Evolutionary conservation across 2,113 vertebrate species (phyloP), one percentile per base, ranked within the genome.

Genomic region (Oryctolagus cuniculus): DNA sequence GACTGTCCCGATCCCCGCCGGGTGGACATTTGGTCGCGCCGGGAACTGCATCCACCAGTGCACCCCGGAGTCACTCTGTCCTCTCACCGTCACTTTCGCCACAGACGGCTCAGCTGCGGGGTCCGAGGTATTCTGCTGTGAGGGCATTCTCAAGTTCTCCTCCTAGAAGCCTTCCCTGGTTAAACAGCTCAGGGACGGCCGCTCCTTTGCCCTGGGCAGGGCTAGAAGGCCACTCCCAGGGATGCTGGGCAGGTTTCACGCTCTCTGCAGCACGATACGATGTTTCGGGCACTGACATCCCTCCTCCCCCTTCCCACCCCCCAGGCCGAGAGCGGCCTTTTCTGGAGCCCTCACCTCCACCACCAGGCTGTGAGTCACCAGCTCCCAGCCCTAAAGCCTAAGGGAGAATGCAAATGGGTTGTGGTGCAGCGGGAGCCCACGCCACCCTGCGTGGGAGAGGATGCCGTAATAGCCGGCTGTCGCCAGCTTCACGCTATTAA

Each of bases 391-490:
- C 78, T 67, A 27, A 96, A 81, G 49, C 92, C 80, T 70, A 49
- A n/a, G 19, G 83, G 51, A 85, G 93, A 95, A 88, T 86, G 90
- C 96, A 90, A 96, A 95, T 80, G 61, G 82, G 12, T 83, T 83
- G 88, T 91, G 51, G 94, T 36, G 94, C 90, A 61, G 24, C 79
- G 92, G 66, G 92, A 95, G 44, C 82, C 44, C n/a, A 92, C 86
- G 88, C 82, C 94, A 89, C 93, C 70, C 95, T 66, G 91, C 73
- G 96, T 95, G 96, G 96, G 96, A 96, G 89, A 94, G 64, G 93
- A 95, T 93, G 96, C 51, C 95, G 92, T 96, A 97, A 97, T 94
- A 95, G 38, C 89, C 92, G 96, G 89, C 95, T 97, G 97, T 96
- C 91, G 61, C 82, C 95, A 89, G 95, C 96, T 95, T 86, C 89